These are phyloP conservation scores for Deroplatys truncata DNA, from an alignment of 2,888 invertebrate species.

Conservation along the genomic window DNA sequence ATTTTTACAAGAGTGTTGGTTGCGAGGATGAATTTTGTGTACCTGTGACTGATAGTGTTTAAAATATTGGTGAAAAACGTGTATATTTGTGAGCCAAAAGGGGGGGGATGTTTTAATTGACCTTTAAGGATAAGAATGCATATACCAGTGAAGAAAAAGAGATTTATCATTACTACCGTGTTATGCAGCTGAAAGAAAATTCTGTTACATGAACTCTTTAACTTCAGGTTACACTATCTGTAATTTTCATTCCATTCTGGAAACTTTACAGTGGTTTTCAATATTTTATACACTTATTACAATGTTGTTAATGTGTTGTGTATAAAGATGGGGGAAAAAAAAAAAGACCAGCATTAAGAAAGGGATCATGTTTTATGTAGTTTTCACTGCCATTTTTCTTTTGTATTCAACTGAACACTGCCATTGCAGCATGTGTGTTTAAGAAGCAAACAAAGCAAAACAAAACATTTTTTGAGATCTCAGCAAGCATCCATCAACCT, in stretches of 20 bases:
- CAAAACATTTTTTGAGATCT: not conserved
- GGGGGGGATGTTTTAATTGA: not conserved
- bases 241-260: conserved; percentile 5
- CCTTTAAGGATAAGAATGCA: not conserved
- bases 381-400: conserved; percentile 13
- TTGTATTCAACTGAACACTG: conserved; percentile 12
- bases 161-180: not conserved
- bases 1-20: not conserved
- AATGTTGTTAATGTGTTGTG: not conserved
- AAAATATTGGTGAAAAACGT: not conserved
- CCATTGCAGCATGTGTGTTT: conserved; percentile 12
- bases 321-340: not conserved
- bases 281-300: conserved; percentile 11
- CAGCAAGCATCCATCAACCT: not conserved
- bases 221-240: not conserved
- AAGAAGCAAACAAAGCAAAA: not conserved
- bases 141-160: not conserved
- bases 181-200: not conserved
- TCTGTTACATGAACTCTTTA: not conserved
- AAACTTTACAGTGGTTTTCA: not conserved
- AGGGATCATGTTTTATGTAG: not conserved
- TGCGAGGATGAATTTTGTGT: not conserved
- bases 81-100: not conserved
- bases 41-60: not conserved
- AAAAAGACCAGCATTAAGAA: not conserved